These are phyloP conservation scores for Drosophila koepferae DNA, from an alignment of 2,888 invertebrate genomes.

Conservation along the genomic window DNA sequence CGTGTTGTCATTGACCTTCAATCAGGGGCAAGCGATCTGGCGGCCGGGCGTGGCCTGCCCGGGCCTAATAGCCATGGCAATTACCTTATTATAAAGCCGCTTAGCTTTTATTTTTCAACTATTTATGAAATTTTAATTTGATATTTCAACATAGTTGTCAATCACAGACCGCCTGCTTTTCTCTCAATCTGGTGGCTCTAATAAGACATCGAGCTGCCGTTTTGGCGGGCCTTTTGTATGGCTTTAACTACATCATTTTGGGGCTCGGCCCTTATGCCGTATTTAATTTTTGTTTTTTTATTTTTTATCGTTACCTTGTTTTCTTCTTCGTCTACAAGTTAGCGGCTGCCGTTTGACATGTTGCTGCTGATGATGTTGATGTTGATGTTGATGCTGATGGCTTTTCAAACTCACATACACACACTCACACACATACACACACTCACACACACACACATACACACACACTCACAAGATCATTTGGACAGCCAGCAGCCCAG, in stretches of 20 bases:
- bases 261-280: conserved; percentile 48
- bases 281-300: conserved; percentile 30
- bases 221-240: conserved; percentile 30
- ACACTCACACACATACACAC: conserved; percentile 47
- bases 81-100: conserved; percentile 76
- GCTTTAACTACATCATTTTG: conserved; percentile 41
- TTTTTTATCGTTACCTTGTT: conserved; percentile 16
- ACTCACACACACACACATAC: background rate
- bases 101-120: conserved; percentile 66
- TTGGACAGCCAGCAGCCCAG: conserved; percentile 45
- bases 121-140: conserved; percentile 78
- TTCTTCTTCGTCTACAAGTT: conserved; percentile 10
- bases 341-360: conserved; percentile 75
- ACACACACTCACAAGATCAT: conserved; percentile 25
- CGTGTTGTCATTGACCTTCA: conserved; percentile 80
- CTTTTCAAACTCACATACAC: conserved; percentile 45
- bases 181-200: conserved; percentile 26
- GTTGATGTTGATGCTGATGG: conserved; percentile 39
- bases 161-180: conserved; percentile 60
- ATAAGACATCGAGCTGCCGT: conserved; percentile 57
- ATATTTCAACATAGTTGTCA: conserved; percentile 82
- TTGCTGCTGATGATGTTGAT: conserved; percentile 30
- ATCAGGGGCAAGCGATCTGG: conserved; percentile 58
- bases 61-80: conserved; percentile 75
- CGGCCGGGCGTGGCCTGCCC: conserved; percentile 67